Base-by-base conservation (phyloP, 30 jellyfish, hydroid and myxozoan species). In the Aurelia sp. region DNA sequence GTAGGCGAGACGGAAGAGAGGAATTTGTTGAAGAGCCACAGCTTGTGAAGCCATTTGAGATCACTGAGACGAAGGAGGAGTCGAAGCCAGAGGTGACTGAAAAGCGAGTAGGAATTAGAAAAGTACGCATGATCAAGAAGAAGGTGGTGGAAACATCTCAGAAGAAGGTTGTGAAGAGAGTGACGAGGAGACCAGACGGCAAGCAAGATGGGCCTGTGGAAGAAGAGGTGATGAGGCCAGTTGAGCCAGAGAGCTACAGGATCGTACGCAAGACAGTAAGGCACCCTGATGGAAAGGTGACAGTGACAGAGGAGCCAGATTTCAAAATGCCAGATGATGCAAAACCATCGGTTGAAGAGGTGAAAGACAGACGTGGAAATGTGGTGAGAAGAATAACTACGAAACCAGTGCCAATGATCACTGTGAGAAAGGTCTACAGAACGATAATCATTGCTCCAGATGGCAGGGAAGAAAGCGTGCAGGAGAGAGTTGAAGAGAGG, bases 121-220 rank as follows among this genome's bases (percentile, higher is more conserved):
- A 38, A 11, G 84, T 89, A 47, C 82, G 84, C 15, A 76, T 67
- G 48, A 85, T 91, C 70, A 86, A 75, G 77, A 61, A 78, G 76
- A 79, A 72, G 93, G 90, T 95, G 21, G 89, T 91, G 74, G 97
- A 89, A 70, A 81, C 91, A 7, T 30, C 48, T 55, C 93, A 84
- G 81, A 81, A 82, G 85, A 71, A 79, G 80, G 88, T 86, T 35
- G 96, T 79, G 82, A 88, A 77, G 80, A 63, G 83, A 19, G 90
- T 66, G 58, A 69, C 84, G 57, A 79, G 50, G 66, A 59, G 40
- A 58, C 93, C 97, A 38, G 92, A 90, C 76, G 97, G 97, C 55
- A 83, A 76, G 72, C 89, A 88, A 48, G 90, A 78, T 7, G 96
- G 74, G 13, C 98, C 98, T 41, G 88, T 90, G 9, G 97, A 82